Conservation (phyloP, 2,113 vertebrate genomes). For the Tautogolabrus adspersus region DNA sequence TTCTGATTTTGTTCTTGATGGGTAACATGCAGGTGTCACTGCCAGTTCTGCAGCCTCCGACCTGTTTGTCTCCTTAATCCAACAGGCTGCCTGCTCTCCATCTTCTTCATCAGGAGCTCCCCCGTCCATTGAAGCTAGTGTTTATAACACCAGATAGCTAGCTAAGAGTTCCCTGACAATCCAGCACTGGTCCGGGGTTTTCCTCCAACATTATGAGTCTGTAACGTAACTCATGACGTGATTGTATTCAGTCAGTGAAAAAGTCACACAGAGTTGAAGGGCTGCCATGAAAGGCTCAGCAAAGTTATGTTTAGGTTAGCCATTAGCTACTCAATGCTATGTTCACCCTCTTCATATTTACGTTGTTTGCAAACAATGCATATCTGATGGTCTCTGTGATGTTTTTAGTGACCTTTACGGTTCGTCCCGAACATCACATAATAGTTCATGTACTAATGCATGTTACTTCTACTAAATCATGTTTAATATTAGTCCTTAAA, state of each 20-base stretch:
- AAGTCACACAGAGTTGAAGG: background rate
- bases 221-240: background rate
- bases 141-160: background rate
- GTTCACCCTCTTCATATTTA: background rate
- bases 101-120: slow-evolving; percentile 41
- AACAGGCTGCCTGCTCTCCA: slow-evolving; percentile 20
- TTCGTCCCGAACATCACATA: background rate
- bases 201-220: slow-evolving; percentile 19
- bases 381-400: too few species aligned
- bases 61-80: background rate
- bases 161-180: background rate
- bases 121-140: slow-evolving; percentile 42
- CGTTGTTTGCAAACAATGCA: background rate
- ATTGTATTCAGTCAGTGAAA: background rate
- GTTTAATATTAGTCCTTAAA: background rate
- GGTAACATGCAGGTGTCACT: background rate
- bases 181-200: background rate
- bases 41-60: slow-evolving; percentile 19
- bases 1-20: background rate
- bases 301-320: slow-evolving; percentile 6
- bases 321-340: background rate
- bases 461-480: background rate
- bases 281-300: background rate
- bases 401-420: too few species aligned
- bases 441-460: background rate